phyloP scores from a whole-genome alignment of 2,797 vertebrate species.

The Lacerta bilineata region DNA sequence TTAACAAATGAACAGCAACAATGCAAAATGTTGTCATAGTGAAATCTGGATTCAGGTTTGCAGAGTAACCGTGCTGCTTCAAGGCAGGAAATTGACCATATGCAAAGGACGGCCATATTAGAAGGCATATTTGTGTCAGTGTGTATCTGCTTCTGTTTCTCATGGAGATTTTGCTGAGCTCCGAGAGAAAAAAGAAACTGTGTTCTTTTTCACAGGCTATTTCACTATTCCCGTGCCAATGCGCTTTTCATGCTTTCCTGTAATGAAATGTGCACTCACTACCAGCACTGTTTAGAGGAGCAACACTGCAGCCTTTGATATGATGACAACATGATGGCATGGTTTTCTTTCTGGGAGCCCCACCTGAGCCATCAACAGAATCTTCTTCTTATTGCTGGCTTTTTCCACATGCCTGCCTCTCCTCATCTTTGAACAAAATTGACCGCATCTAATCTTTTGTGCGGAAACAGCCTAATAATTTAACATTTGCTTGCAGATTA shows the following conservation, averaged over 20 bases:
- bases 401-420: constrained; percentile 48
- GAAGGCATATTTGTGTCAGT: constrained; percentile 12
- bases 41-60: constrained; percentile 41
- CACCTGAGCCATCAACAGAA: neutral
- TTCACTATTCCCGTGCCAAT: constrained; percentile 27
- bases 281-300: neutral
- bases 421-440: constrained; percentile 68
- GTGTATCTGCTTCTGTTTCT: constrained; percentile 15
- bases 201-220: neutral
- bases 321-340: neutral
- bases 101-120: neutral
- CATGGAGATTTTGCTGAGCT: constrained; percentile 19
- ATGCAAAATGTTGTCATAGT: constrained; percentile 5
- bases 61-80: constrained; percentile 15
- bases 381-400: neutral
- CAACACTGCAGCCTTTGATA: fast-evolving
- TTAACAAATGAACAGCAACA: neutral
- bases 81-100: neutral
- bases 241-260: constrained; percentile 13
- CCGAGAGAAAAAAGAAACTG: neutral
- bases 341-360: constrained; percentile 27
- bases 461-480: constrained; percentile 66
- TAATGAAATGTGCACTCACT: constrained; percentile 21
- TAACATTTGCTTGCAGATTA: constrained; percentile 70
- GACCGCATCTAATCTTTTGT: constrained; percentile 62